Evolutionary conservation across 1,140 invertebrate genomes (phyloP).

Genomic region (Pissodes strobi): DNA sequence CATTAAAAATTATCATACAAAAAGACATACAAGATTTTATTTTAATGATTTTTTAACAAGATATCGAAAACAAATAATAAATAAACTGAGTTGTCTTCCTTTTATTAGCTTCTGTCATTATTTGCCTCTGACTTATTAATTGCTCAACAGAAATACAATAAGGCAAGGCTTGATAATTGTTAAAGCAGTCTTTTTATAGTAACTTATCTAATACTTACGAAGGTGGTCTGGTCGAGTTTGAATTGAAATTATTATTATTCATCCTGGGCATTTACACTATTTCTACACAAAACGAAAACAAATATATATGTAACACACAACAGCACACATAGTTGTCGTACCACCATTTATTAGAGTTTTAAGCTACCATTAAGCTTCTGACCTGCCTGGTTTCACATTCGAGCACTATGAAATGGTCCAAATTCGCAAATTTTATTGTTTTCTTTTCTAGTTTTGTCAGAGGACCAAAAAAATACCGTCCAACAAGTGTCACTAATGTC

Average conservation of each 20-base stretch:
- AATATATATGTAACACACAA: neutral
- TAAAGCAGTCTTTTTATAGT: constrained; percentile 19
- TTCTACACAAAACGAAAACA: constrained; percentile 5
- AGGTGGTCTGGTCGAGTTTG: constrained; percentile 16
- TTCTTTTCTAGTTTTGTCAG: constrained; percentile 15
- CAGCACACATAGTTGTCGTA: neutral
- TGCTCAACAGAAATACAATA: neutral
- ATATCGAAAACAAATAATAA: neutral
- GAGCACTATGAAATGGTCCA: neutral
- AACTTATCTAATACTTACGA: constrained; percentile 25
- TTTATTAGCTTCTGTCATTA: constrained; percentile 15
- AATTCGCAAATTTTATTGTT: constrained; percentile 21
- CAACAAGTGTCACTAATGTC: constrained; percentile 25
- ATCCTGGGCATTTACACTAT: constrained; percentile 11
- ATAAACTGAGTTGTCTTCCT: neutral
- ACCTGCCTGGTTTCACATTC: neutral
- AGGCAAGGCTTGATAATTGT: neutral
- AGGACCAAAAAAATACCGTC: constrained; percentile 23
- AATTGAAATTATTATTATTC: constrained; percentile 21
- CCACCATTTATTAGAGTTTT: neutral
- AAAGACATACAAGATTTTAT: neutral
- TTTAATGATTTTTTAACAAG: neutral
- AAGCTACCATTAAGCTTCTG: neutral
- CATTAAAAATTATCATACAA: too few relatives aligned
- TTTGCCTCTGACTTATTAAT: constrained; percentile 3